phyloP scores from a whole-genome alignment of 1,140 invertebrate genomes.

The Megalopta genalis region DNA sequence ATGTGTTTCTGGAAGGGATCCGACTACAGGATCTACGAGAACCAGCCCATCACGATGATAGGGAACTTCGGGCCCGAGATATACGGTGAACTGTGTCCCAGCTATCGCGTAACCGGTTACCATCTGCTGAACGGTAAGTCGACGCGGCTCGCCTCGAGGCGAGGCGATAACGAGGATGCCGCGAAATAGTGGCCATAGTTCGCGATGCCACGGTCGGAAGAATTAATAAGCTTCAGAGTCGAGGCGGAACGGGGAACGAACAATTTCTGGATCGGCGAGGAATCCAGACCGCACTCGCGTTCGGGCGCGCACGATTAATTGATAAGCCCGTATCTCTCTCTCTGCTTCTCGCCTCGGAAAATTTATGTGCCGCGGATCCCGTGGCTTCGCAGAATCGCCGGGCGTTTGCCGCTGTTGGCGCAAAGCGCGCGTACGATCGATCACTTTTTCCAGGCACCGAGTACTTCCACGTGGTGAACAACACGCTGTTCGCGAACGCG shows the following conservation, averaged over 20 bases:
- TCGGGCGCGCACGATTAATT: not conserved
- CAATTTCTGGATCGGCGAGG: not conserved
- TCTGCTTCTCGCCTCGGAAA: not conserved
- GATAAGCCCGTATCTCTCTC: not conserved
- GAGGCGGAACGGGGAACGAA: not conserved
- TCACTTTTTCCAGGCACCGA: slow-evolving; percentile 67
- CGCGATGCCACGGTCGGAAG: not conserved
- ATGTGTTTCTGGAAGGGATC: slow-evolving; percentile 78
- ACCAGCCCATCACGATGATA: slow-evolving; percentile 74
- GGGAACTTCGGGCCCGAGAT: slow-evolving; percentile 70
- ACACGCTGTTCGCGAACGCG: slow-evolving; percentile 66
- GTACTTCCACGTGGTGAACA: slow-evolving; percentile 67
- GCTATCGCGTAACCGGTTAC: slow-evolving; percentile 66
- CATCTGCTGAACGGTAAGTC: slow-evolving; percentile 75
- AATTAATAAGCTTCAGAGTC: not conserved
- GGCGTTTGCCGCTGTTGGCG: no score
- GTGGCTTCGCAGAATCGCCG: not conserved
- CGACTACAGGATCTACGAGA: slow-evolving; percentile 77
- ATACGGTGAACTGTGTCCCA: slow-evolving; percentile 70
- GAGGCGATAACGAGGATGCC: no score
- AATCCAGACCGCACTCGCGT: not conserved
- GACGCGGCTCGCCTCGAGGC: no score
- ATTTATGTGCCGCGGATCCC: not conserved
- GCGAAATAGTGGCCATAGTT: no score
- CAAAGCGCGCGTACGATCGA: not conserved